A percentile compares a stretch with the other conserved stretches of the same genome.
Evolutionary conservation across 2,113 vertebrate species (phyloP).

Genomic region (Balaenoptera acutorostrata): DNA sequence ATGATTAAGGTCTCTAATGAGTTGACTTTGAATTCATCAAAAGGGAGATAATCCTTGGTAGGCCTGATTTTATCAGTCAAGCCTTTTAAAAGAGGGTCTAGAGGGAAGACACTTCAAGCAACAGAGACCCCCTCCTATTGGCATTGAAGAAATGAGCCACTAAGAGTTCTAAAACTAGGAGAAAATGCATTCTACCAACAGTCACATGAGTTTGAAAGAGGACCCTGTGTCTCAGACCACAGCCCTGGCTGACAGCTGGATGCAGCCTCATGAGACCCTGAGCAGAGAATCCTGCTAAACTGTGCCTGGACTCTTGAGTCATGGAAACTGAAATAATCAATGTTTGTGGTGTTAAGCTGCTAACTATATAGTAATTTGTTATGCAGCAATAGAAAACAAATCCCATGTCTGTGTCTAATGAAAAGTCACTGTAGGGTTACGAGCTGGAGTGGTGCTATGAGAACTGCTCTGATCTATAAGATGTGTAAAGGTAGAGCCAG

Average conservation of each 20-base stretch:
- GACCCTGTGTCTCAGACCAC: not conserved
- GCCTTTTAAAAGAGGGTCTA: not conserved
- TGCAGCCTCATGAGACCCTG: not conserved
- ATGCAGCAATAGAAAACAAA: not conserved
- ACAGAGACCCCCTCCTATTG: not conserved
- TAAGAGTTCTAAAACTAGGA: not conserved
- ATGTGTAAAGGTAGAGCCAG: not conserved
- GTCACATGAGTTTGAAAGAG: not conserved
- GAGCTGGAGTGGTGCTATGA: not conserved
- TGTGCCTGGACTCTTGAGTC: not conserved
- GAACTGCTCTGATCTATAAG: not conserved
- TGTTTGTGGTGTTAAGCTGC: not conserved
- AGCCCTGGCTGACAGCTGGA: not conserved
- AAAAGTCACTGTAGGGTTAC: not conserved
- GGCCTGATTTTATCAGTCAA: too few species aligned
- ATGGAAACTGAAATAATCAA: not conserved
- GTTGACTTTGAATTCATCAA: not conserved
- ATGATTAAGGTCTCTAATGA: not conserved
- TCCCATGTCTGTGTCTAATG: not conserved
- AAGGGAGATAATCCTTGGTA: not conserved
- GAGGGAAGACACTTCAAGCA: not conserved
- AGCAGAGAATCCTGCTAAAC: not conserved
- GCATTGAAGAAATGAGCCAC: not conserved
- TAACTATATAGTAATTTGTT: not conserved
- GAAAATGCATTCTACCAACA: not conserved